Evolutionary conservation across 1,140 invertebrate species (phyloP).

Genomic region (Drosophila eugracilis): DNA sequence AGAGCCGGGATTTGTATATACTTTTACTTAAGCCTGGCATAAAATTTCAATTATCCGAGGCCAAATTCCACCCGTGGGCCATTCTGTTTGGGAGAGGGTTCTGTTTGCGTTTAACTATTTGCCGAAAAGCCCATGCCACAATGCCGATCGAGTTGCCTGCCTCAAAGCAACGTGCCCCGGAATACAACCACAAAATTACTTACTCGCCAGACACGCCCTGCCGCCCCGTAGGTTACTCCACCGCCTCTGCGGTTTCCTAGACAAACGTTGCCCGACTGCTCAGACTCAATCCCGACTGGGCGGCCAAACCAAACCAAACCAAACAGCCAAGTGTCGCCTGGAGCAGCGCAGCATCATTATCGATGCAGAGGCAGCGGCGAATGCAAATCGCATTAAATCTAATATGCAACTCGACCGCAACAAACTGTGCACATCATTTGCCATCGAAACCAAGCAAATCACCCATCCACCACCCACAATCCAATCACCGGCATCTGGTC

Average conservation of each 20-base stretch:
- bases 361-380: conserved; percentile 49
- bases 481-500: conserved; percentile 1
- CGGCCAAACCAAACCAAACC: conserved; percentile 39
- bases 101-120: conserved; percentile 64
- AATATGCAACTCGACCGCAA: conserved; percentile 73
- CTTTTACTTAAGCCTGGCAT: conserved; percentile 27
- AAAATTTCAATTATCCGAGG: conserved; percentile 59
- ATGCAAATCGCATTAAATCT: conserved; percentile 80
- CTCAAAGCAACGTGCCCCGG: conserved; percentile 80
- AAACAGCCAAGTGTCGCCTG: conserved; percentile 42
- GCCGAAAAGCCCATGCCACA: conserved; percentile 37
- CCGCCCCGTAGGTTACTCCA: neutral
- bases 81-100: conserved; percentile 10
- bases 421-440: conserved; percentile 68
- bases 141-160: conserved; percentile 49
- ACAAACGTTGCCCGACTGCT: conserved; percentile 33
- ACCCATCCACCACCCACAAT: neutral
- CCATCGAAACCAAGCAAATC: neutral
- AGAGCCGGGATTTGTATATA: conserved; percentile 15
- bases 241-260: conserved; percentile 55
- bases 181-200: conserved; percentile 77
- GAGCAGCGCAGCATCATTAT: conserved; percentile 57
- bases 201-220: conserved; percentile 57
- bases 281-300: conserved; percentile 5
- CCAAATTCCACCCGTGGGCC: conserved; percentile 4